Evolutionary conservation across 2,888 invertebrate species (phyloP), one percentile per base, ranked within the genome.

Genomic region (Campoletis raptor): DNA sequence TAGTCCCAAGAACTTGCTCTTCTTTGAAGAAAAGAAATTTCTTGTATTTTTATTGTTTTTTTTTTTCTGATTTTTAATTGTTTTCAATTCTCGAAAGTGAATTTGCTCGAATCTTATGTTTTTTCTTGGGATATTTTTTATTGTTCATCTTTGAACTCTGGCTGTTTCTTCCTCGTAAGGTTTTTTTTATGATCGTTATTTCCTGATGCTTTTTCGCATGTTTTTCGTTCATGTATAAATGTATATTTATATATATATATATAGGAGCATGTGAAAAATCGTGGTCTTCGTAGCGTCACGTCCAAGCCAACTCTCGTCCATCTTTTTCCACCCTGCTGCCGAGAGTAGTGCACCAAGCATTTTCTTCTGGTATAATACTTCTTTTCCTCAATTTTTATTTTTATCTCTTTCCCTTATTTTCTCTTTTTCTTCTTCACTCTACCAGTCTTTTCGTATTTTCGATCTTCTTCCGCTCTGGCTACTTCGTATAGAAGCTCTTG

Each of bases 351-450:
- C 74, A 18, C 42, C 24, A 9, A 42, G 81, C 45, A 73, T 85
- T 81, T 85, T 78, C 77, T 73, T 77, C 77, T 57, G 77, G 73
- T 73, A 81, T 78, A 78, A 85, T 85, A 78, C 81, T 77, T 70
- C 15, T 72, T 18, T 45, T 64, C 64, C 48, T 54, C 64, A 42
- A 57, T 48, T 67, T 67, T 72, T 52, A 67, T 57, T 42, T 76
- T 42, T 48, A 24, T 42, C 40, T 57, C 9, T 73, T 54, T 61
- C 5, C 67, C 57, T 79, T 52, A 48, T 54, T 45, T 69, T n/a
- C 18, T 37, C 21, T 64, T 76, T 82, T 36, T 81, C 84, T 54
- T 7, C 77, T 61, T 81, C 67, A 42, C 80, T 67, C 69, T 24
- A 69, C 36, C 67, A 57, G 67, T 40, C 57, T 67, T 78, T 61